Conservation (phyloP, 2,797 vertebrate genomes). For the Ceryle rudis region DNA sequence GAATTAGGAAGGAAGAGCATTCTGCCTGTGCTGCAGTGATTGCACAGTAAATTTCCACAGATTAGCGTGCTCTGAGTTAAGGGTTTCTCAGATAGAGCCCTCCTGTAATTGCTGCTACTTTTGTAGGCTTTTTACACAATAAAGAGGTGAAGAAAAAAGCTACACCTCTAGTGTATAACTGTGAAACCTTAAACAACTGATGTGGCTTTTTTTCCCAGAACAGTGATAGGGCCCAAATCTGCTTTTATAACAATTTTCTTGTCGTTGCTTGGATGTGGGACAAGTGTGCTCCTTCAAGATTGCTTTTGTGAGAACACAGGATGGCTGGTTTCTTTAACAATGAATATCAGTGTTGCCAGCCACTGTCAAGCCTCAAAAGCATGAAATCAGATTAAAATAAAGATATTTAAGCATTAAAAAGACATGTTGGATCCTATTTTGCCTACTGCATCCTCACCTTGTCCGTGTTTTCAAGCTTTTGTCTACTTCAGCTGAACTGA, state of each 20-base stretch:
- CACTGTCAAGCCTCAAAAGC: background rate
- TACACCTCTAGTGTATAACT: background rate
- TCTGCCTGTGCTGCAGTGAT: background rate
- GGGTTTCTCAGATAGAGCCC: background rate
- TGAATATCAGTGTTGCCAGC: background rate
- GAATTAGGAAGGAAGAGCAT: slow-evolving; percentile 47
- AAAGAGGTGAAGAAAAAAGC: background rate
- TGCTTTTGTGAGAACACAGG: background rate
- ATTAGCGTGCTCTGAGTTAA: background rate
- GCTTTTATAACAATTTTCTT: background rate
- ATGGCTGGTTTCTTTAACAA: background rate
- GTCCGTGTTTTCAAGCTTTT: background rate
- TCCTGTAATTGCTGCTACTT: background rate
- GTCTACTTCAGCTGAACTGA: background rate
- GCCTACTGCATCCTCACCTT: background rate
- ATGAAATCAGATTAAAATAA: background rate
- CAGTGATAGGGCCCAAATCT: background rate
- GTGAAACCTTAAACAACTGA: background rate
- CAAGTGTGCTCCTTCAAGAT: background rate
- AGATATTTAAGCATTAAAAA: background rate
- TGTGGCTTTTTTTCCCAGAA: background rate
- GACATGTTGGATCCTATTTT: background rate
- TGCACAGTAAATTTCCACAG: slow-evolving; percentile 56
- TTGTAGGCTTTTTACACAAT: background rate
- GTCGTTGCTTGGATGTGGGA: background rate